phyloP scores from a whole-genome alignment of 1,140 invertebrate genomes.

The Drosophila orena region DNA sequence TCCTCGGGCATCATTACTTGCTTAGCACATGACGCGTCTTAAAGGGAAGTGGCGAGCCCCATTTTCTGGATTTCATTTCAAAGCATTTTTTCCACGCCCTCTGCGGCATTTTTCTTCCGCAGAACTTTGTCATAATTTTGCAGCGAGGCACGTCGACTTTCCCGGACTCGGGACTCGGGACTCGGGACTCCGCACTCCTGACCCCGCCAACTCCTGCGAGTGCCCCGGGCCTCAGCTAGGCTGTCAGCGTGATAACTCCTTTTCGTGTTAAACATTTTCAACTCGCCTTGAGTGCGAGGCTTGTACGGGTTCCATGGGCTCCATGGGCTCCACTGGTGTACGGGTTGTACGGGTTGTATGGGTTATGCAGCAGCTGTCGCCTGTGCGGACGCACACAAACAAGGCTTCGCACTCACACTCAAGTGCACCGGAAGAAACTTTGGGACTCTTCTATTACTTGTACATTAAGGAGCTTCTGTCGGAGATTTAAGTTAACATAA shows the following conservation, averaged over 20 bases:
- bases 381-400: slow-evolving; percentile 48
- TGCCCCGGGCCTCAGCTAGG: slow-evolving; percentile 37
- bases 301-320: slow-evolving; percentile 14
- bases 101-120: slow-evolving; percentile 61
- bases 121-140: slow-evolving; percentile 77
- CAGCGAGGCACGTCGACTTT: slow-evolving; percentile 52
- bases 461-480: no score
- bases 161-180: slow-evolving; percentile 8
- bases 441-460: no score
- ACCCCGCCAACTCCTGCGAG: slow-evolving; percentile 1
- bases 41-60: slow-evolving; percentile 13
- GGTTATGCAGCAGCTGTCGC: slow-evolving; percentile 76
- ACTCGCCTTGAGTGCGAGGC: slow-evolving; percentile 52
- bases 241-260: slow-evolving; percentile 81
- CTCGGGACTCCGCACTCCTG: slow-evolving; percentile 5
- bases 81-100: slow-evolving; percentile 26
- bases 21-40: slow-evolving; percentile 17
- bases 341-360: slow-evolving; percentile 33
- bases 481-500: no score
- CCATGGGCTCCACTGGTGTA: slow-evolving; percentile 1
- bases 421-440: slow-evolving; percentile 33
- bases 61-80: slow-evolving; percentile 33
- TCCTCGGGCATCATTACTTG: slow-evolving; percentile 14
- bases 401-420: slow-evolving; percentile 17
- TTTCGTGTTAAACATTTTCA: slow-evolving; percentile 82